These are phyloP conservation scores for Pelobates cultripes DNA, from an alignment of 2,797 vertebrate genomes.

Conservation along the genomic window DNA sequence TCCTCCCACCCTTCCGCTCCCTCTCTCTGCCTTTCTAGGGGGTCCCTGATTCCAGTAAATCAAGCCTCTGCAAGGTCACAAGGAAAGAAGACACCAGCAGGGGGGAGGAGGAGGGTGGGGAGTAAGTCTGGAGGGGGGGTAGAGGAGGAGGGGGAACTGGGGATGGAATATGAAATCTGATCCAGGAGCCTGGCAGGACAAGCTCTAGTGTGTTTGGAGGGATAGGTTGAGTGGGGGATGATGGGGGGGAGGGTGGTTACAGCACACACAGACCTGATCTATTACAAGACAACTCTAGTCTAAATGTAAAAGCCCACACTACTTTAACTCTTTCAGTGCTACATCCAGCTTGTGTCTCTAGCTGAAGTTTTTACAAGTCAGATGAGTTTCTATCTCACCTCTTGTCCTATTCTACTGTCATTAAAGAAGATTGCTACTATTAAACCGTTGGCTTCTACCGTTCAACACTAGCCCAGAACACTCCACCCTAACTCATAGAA, in stretches of 20 bases:
- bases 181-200: conserved; percentile 54
- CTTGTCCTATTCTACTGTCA: neutral
- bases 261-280: conserved; percentile 45
- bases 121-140: conserved; percentile 16
- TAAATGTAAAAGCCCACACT: conserved; percentile 13
- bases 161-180: conserved; percentile 43
- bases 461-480: too few species aligned
- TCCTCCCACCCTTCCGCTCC: conserved; percentile 27
- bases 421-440: too few species aligned
- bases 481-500: too few species aligned
- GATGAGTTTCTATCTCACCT: neutral
- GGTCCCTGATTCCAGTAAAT: conserved; percentile 57
- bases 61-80: conserved; percentile 54
- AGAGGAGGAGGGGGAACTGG: conserved; percentile 3
- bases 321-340: neutral
- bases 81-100: conserved; percentile 56
- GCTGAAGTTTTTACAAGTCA: neutral
- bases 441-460: too few species aligned
- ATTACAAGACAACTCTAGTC: conserved; percentile 44
- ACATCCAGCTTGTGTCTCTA: neutral
- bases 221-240: conserved; percentile 17
- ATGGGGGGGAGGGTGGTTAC: conserved; percentile 15
- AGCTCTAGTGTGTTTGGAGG: conserved; percentile 52
- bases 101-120: conserved; percentile 20
- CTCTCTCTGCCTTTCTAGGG: conserved; percentile 51